Percentiles rank a stretch among this genome's conserved stretches.
These are phyloP conservation scores for Didymodactylos carnosus DNA, from an alignment of 2,888 invertebrate genomes.

Conservation along the genomic window DNA sequence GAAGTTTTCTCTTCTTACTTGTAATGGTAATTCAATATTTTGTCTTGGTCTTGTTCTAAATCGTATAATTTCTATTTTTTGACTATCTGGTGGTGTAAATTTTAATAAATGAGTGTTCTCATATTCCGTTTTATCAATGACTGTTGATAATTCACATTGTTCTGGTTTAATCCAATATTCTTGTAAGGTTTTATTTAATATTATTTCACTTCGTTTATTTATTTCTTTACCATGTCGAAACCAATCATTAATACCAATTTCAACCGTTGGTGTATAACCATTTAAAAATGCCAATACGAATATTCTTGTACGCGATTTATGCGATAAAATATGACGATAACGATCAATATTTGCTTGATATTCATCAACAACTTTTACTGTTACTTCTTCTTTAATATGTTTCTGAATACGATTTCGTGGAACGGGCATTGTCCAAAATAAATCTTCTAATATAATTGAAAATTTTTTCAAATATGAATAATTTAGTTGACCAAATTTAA, in stretches of 20 bases:
- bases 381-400: conserved; percentile 34
- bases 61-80: conserved; percentile 83
- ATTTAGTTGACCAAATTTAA: conserved; percentile 10
- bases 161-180: conserved; percentile 73
- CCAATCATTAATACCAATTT: conserved; percentile 89
- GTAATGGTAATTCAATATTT: conserved; percentile 84
- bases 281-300: conserved; percentile 89
- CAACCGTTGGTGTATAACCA: conserved; percentile 70
- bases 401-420: conserved; percentile 4
- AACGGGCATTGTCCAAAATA: conserved; percentile 11
- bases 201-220: conserved; percentile 92
- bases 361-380: conserved; percentile 33
- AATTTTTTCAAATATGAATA: conserved; percentile 4
- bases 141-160: conserved; percentile 74
- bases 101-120: conserved; percentile 39
- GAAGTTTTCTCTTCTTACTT: conserved; percentile 51
- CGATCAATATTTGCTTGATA: conserved; percentile 29
- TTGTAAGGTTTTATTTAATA: conserved; percentile 74
- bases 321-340: conserved; percentile 14
- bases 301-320: conserved; percentile 51
- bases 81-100: conserved; percentile 72
- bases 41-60: conserved; percentile 49
- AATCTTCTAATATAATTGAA: conserved; percentile 8
- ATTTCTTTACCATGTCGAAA: conserved; percentile 95
- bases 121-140: conserved; percentile 74